These are phyloP conservation scores for Griposia aprilina DNA, from an alignment of 2,888 invertebrate genomes.

Conservation along the genomic window DNA sequence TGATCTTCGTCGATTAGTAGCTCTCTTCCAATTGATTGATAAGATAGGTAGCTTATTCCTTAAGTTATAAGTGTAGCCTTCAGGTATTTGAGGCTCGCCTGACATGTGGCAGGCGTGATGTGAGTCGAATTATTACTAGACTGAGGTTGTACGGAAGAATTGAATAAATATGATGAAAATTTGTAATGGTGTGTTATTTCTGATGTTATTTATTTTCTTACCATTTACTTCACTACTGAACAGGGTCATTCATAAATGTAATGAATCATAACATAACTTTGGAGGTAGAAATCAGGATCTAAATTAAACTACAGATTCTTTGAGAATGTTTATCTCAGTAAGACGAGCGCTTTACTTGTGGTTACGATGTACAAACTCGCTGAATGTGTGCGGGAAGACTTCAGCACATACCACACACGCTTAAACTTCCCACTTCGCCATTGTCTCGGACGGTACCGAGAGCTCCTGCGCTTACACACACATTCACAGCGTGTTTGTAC, in stretches of 20 bases:
- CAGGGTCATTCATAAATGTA: no score
- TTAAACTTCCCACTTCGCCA: no score
- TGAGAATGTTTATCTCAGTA: not conserved
- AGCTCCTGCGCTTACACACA: no score
- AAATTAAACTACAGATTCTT: no score
- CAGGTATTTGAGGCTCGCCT: slow-evolving; percentile 30
- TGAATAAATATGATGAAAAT: slow-evolving; percentile 58
- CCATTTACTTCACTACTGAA: slow-evolving; percentile 5
- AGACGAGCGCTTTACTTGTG: no score
- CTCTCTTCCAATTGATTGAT: slow-evolving; percentile 19
- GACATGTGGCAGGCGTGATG: slow-evolving; percentile 4
- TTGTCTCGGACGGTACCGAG: no score
- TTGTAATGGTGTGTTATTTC: slow-evolving; percentile 39
- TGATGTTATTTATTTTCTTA: no score
- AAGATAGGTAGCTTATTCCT: slow-evolving; percentile 8
- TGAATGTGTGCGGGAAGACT: no score
- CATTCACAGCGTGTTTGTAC: no score
- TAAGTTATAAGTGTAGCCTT: slow-evolving; percentile 44
- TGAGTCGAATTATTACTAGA: slow-evolving; percentile 60
- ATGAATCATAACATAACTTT: not conserved
- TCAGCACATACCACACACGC: no score
- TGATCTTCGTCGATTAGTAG: not conserved
- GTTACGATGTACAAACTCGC: no score
- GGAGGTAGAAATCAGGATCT: not conserved
- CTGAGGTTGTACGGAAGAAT: slow-evolving; percentile 56